Evolutionary conservation across 1,140 invertebrate genomes (phyloP).

Genomic region (Temnothorax nylanderi): DNA sequence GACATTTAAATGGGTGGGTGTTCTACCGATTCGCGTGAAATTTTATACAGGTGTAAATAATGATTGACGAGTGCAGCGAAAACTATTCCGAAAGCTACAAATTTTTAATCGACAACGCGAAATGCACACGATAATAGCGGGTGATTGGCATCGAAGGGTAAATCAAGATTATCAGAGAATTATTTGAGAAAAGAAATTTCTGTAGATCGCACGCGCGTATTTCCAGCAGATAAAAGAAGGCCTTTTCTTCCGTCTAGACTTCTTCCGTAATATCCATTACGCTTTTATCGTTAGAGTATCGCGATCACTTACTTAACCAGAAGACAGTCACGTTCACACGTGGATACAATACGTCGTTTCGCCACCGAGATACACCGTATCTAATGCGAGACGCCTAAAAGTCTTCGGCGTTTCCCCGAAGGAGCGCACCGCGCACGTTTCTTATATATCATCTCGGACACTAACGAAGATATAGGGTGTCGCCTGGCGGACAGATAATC

Average conservation of each 20-base stretch:
- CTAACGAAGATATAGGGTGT: constrained; percentile 59
- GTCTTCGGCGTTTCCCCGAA: constrained; percentile 53
- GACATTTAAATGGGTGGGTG: constrained; percentile 19
- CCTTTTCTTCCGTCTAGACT: not conserved
- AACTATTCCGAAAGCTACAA: not conserved
- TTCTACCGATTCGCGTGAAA: constrained; percentile 21
- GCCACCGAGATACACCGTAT: constrained; percentile 39
- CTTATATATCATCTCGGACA: constrained; percentile 52
- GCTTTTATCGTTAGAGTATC: not conserved
- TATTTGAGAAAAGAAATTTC: not conserved
- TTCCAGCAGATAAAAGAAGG: not conserved
- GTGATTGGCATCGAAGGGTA: not conserved
- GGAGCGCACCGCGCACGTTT: constrained; percentile 33
- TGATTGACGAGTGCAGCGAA: not conserved
- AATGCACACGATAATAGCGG: not conserved
- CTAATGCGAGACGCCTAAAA: constrained; percentile 52
- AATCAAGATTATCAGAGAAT: not conserved
- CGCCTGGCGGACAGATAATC: constrained; percentile 52
- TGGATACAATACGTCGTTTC: constrained; percentile 47
- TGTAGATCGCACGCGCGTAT: not conserved
- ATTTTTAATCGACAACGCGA: not conserved
- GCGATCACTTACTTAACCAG: constrained; percentile 13
- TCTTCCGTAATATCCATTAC: not conserved
- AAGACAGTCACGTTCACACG: constrained; percentile 12
- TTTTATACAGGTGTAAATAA: constrained; percentile 25